phyloP scores from a whole-genome alignment of 92 coral and sea anemone genomes.

The Parazoanthus darwini region DNA sequence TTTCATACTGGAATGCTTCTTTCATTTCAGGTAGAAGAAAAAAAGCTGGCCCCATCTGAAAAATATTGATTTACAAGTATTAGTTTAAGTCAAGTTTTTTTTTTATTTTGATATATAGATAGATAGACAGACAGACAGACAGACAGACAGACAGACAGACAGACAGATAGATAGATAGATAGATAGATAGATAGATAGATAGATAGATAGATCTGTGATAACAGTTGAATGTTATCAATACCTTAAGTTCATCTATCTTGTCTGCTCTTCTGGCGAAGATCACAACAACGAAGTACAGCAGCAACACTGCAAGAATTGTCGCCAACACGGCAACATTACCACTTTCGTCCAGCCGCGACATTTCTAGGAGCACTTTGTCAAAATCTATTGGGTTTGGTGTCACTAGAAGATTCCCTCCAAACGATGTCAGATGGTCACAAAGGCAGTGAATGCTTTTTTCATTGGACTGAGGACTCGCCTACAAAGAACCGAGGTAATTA shows the following conservation, averaged over 20 bases:
- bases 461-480: background rate
- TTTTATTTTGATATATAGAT: too few relatives aligned
- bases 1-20: slow-evolving; percentile 9
- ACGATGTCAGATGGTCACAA: slow-evolving; percentile 62
- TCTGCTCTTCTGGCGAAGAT: slow-evolving; percentile 45
- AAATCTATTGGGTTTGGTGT: slow-evolving; percentile 64
- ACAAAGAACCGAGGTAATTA: background rate
- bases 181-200: too few relatives aligned
- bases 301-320: slow-evolving; percentile 35
- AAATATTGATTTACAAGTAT: background rate
- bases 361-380: slow-evolving; percentile 44
- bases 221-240: background rate
- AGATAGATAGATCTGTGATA: too few relatives aligned
- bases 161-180: too few relatives aligned
- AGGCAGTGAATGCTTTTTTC: slow-evolving; percentile 43
- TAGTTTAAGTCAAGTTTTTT: too few relatives aligned
- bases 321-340: slow-evolving; percentile 54
- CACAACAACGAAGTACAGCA: slow-evolving; percentile 28
- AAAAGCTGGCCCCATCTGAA: slow-evolving; percentile 16
- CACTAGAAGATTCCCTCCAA: slow-evolving; percentile 55
- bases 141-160: too few relatives aligned
- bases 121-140: too few relatives aligned
- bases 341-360: slow-evolving; percentile 37
- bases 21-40: slow-evolving; percentile 4
- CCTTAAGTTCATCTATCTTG: slow-evolving; percentile 33